A percentile compares a stretch with the other conserved stretches of the same genome.
These are phyloP conservation scores for Drosophila tristis DNA, from an alignment of 1,140 invertebrate genomes.

Conservation along the genomic window DNA sequence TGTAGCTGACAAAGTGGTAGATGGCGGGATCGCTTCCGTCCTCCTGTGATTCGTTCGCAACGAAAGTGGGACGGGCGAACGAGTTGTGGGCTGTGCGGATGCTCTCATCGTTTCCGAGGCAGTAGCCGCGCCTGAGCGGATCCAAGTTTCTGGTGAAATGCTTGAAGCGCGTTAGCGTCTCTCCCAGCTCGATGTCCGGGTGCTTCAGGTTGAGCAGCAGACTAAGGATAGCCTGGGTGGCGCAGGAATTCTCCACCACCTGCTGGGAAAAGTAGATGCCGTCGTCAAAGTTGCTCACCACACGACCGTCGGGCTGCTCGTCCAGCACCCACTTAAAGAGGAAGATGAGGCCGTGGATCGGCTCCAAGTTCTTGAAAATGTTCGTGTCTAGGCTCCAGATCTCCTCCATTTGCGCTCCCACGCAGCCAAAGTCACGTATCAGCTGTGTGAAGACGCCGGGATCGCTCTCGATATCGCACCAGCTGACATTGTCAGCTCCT, in stretches of 20 bases:
- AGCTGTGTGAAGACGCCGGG: constrained; percentile 99
- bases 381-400: constrained; percentile 96
- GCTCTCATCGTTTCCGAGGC: constrained; percentile 96
- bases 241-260: constrained; percentile 99
- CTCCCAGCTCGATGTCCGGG: constrained; percentile 93
- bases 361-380: constrained; percentile 95
- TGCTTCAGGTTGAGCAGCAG: constrained; percentile 96
- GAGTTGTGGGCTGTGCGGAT: constrained; percentile 99
- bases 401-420: constrained; percentile 98
- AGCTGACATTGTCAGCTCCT: constrained; percentile 88
- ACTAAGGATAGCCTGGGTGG: constrained; percentile 98
- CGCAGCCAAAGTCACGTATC: constrained; percentile 97
- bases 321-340: constrained; percentile 98
- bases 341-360: constrained; percentile 99
- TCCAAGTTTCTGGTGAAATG: constrained; percentile 98
- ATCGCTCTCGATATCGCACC: constrained; percentile 99
- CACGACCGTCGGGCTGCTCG: constrained; percentile 91
- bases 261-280: constrained; percentile 99
- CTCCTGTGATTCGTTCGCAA: constrained; percentile 95
- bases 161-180: constrained; percentile 94
- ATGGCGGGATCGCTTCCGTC: constrained; percentile 94
- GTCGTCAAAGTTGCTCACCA: constrained; percentile 88
- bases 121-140: constrained; percentile 96
- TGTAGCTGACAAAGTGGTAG: constrained; percentile 98
- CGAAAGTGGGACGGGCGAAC: constrained; percentile 97